Base-by-base conservation (phyloP, 2,797 vertebrate species). In the Etheostoma perlongum region DNA sequence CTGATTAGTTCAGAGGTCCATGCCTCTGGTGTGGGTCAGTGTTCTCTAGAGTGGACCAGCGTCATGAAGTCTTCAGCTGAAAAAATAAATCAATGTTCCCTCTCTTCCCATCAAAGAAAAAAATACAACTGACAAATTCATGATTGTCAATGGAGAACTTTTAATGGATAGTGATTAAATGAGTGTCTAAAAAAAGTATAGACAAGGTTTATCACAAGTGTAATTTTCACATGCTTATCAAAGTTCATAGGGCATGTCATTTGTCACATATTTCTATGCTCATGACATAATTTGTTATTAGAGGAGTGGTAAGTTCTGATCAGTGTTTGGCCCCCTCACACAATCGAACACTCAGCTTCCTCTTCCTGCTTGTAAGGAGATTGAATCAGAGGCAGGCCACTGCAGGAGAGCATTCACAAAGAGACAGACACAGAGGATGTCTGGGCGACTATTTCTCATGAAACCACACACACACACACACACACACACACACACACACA, bases 1-100 rank as follows among this genome's bases (percentile, higher is more conserved):
- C 66, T 67, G 78, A 61, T 23, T 61, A 63, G 30, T 40, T 68
- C 51, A 66, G 76, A 85, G 75, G 79, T 84, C 72, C 8, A 6
- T n/a, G 65, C 51, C 73, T 73, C 77, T 70, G 67, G 57, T 63
- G 83, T 12, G 82, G 73, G 84, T 85, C 87, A 85, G 53, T 5
- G 65, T 48, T 67, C 78, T 78, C 78, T 69, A 61, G 73, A 63
- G 69, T 73, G 63, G 67, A 85, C 57, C 47, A 21, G 63, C 25
- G 3, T 78, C 85, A 82, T 51, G 79, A 61, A 66, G 76, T 77
- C 67, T 72, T 90, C 93, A 94, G 94, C 92, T 94, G 91, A 78
- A 68, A 85, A 92, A 94, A 94, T 89, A 94, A 74, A 81, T 72
- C 77, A 72, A 8, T 61, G 48, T 80, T 81, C 70, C 59, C 53